Conservation (phyloP, 2,113 vertebrate species). For the Elachura formosa region DNA sequence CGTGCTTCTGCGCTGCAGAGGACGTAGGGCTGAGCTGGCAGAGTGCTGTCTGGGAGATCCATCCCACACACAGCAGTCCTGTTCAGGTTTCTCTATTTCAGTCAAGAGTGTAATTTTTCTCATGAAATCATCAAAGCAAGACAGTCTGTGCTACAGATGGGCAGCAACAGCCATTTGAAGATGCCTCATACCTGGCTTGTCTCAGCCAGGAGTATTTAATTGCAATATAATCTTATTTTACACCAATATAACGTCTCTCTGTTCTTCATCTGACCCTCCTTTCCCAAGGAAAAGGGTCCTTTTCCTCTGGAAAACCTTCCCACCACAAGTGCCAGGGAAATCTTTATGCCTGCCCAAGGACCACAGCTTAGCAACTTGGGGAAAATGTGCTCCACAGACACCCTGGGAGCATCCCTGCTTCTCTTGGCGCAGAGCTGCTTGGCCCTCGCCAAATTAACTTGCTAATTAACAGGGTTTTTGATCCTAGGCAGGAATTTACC, state of each 20-base stretch:
- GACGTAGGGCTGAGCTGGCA: slow-evolving; percentile 46
- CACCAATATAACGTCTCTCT: not conserved
- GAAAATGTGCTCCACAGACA: not conserved
- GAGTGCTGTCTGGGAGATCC: slow-evolving; percentile 7
- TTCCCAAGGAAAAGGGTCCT: not conserved
- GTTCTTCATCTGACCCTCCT: not conserved
- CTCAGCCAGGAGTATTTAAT: not conserved
- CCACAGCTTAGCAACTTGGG: not conserved
- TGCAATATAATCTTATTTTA: not conserved
- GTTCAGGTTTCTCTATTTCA: slow-evolving; percentile 29
- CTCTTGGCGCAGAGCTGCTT: not conserved
- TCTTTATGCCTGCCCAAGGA: not conserved
- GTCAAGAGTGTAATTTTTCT: slow-evolving; percentile 36
- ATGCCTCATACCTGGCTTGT: not conserved
- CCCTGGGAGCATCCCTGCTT: not conserved
- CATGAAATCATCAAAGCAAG: slow-evolving; percentile 37
- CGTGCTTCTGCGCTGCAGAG: slow-evolving; percentile 16
- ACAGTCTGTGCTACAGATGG: not conserved
- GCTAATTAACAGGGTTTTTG: not conserved
- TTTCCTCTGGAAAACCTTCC: not conserved
- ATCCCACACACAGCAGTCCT: not conserved
- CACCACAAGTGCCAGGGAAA: not conserved
- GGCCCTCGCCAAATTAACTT: not conserved
- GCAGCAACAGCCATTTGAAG: not conserved
- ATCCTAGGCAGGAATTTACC: not conserved